phyloP scores from a whole-genome alignment of 2,888 invertebrate genomes.

The Poecilus cupreus region DNA sequence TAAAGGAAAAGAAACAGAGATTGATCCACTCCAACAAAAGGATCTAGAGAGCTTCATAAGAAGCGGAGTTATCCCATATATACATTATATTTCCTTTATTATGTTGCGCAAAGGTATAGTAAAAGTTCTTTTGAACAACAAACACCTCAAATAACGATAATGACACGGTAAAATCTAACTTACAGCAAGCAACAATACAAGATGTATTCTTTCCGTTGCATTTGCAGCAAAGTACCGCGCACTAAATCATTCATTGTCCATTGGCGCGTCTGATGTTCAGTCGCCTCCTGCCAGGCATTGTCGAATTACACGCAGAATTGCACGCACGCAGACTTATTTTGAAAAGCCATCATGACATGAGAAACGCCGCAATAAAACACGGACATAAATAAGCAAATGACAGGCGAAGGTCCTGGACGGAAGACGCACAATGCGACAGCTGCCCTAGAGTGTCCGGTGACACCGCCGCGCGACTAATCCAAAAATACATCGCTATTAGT shows the following conservation, averaged over 20 bases:
- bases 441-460: constrained; percentile 55
- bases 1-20: no score
- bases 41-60: no score
- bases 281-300: constrained; percentile 62
- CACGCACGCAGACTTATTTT: constrained; percentile 68
- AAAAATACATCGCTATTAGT: constrained; percentile 72
- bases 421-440: constrained; percentile 44
- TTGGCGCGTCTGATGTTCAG: not conserved
- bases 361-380: constrained; percentile 63
- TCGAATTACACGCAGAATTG: constrained; percentile 71
- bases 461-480: constrained; percentile 70
- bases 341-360: constrained; percentile 67
- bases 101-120: no score
- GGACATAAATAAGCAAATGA: constrained; percentile 63
- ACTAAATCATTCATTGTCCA: constrained; percentile 51
- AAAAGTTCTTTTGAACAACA: not conserved
- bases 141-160: not conserved
- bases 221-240: constrained; percentile 13
- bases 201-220: constrained; percentile 39
- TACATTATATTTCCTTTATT: no score
- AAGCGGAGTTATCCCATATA: no score
- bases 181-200: not conserved
- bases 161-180: constrained; percentile 17
- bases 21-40: no score
- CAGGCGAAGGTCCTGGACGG: constrained; percentile 48